Evolutionary conservation across 2,797 vertebrate genomes (phyloP).

Genomic region (Strix occidentalis): DNA sequence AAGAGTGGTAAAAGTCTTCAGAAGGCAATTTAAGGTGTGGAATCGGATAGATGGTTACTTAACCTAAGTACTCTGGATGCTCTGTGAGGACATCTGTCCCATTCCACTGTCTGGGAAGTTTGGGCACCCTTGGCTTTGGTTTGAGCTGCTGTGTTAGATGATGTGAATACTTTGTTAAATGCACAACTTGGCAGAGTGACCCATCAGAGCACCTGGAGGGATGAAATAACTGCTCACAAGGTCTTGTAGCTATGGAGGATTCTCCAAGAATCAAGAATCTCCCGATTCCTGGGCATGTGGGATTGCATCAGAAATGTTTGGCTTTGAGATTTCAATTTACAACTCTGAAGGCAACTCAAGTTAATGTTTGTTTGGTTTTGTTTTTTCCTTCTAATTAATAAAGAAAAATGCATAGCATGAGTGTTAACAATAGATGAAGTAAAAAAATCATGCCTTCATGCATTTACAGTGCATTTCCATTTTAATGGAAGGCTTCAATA

Average conservation of each 20-base stretch:
- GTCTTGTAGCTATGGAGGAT: neutral
- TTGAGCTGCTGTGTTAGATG: neutral
- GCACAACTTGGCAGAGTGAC: neutral
- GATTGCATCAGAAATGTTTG: neutral
- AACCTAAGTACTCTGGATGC: neutral
- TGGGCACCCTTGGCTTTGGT: neutral
- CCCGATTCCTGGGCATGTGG: neutral
- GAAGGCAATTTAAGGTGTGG: neutral
- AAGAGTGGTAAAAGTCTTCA: neutral
- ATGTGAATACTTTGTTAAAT: fast-evolving
- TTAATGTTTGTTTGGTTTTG: neutral
- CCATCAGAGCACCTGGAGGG: fast-evolving
- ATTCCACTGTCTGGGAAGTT: neutral
- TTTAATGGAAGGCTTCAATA: neutral
- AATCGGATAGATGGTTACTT: neutral
- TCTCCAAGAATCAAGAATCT: neutral
- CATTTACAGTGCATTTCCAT: neutral
- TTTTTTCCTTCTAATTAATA: neutral
- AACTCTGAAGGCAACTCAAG: neutral
- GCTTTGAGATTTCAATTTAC: neutral
- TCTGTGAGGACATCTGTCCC: neutral
- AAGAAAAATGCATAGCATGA: neutral
- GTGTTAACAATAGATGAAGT: neutral
- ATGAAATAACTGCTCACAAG: neutral
- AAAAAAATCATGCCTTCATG: neutral